Conservation (phyloP, 1,140 invertebrate species). For the Ostrea edulis region DNA sequence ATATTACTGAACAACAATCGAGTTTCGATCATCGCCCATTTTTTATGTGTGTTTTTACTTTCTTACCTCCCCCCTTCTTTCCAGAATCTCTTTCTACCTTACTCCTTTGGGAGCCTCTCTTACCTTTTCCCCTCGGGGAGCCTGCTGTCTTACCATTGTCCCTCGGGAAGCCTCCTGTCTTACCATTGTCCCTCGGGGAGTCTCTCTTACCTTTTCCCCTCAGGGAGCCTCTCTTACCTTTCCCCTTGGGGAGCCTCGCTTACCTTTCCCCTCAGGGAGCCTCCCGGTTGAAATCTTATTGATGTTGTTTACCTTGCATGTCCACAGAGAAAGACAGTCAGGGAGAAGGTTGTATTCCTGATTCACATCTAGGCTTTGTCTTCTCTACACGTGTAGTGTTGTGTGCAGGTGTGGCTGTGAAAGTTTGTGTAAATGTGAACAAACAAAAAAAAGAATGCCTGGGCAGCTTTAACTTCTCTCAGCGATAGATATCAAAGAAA, state of each 20-base stretch:
- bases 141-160: no score
- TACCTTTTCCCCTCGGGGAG: no score
- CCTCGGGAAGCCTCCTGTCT: no score
- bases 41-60: no score
- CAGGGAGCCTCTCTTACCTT: no score
- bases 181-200: not conserved
- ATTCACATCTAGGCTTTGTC: not conserved
- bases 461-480: not conserved
- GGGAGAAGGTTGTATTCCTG: conserved; percentile 21
- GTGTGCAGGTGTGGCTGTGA: not conserved
- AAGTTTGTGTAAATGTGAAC: not conserved
- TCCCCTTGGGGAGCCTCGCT: no score
- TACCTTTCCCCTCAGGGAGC: not conserved
- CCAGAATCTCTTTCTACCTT: no score
- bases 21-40: no score
- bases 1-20: no score
- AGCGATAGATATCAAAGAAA: not conserved
- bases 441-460: not conserved
- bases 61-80: no score
- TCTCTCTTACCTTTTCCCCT: not conserved
- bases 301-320: conserved; percentile 35
- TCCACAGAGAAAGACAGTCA: not conserved
- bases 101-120: no score
- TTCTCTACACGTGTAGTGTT: not conserved
- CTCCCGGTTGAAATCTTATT: not conserved